Base-by-base conservation (phyloP, 2,113 vertebrate genomes). In the Grallaria varia region DNA sequence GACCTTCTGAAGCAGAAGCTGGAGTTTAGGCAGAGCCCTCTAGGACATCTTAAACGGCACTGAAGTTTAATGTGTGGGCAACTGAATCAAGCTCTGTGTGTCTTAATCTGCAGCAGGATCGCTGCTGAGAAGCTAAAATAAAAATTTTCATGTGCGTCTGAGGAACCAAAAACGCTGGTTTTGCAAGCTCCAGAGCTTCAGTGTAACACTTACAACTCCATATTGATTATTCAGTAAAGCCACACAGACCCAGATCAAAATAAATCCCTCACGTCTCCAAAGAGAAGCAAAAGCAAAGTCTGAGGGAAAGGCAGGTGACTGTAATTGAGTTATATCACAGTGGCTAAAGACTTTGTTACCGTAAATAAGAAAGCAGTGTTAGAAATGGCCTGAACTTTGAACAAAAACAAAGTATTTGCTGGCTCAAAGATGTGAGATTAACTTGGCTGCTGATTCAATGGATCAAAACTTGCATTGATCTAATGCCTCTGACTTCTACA, bases 401-500 rank as follows among this genome's bases (percentile, higher is more conserved):
- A 88, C 53, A 52, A 93, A 94, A 93, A 40, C 47, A 82, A 78
- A 95, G 24, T 27, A 28, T 76, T 91, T 58, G 31, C 49, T 92
- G 37, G n/a, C 71, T 89, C 63, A 42, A 67, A 91, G 37, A n/a
- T 39, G 33, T 33, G 31, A 86, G 91, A 76, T 76, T 76, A 79
- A 78, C 71, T 75, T 62, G 20, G 31, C 45, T 66, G 79, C 33
- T 47, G 50, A 80, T 87, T 94, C 81, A 72, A 53, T 37, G 12
- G 53, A 91, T 79, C 67, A 96, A 90, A 89, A 89, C 73, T 35
- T 49, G 33, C 71, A 79, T 76, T 85, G 72, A 88, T 84, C 50
- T 88, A 87, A 49, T 71, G 31, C 52, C 23, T 90, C 42, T 75
- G 64, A 77, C 76, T 92, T 60, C 76, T 24, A 67, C 42, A n/a